Evolutionary conservation across 2,888 invertebrate genomes (phyloP).

Genomic region (Altica lythri): DNA sequence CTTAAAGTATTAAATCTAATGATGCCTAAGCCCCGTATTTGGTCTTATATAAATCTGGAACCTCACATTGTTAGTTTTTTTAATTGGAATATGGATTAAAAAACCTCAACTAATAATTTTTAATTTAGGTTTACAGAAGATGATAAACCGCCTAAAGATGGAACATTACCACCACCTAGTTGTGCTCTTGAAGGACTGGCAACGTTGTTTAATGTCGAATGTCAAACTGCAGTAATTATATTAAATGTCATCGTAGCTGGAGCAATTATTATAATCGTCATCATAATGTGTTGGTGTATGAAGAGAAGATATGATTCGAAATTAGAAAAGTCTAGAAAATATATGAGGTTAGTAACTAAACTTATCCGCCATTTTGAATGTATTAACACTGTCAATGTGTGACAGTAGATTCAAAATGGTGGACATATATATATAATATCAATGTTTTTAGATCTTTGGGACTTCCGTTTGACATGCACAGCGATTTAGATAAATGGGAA

Average conservation of each 20-base stretch:
- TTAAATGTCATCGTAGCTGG: conserved; percentile 66
- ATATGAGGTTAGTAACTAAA: conserved; percentile 64
- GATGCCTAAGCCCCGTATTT: no score
- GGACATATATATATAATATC: background rate
- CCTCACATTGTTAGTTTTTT: no score
- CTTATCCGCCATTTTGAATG: background rate
- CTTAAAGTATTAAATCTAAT: no score
- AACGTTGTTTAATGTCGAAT: conserved; percentile 68
- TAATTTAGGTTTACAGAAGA: conserved; percentile 71
- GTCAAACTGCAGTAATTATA: conserved; percentile 73
- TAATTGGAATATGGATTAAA: no score
- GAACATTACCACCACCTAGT: conserved; percentile 61
- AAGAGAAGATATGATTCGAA: conserved; percentile 73
- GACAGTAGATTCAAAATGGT: background rate
- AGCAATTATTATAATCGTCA: conserved; percentile 61
- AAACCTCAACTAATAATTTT: no score
- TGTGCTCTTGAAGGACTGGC: conserved; percentile 75
- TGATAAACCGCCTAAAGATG: conserved; percentile 70
- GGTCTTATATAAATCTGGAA: no score
- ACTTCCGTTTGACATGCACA: conserved; percentile 60
- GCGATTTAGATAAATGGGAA: conserved; percentile 83
- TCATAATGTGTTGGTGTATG: conserved; percentile 60
- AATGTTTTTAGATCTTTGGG: conserved; percentile 59
- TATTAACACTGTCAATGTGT: background rate
- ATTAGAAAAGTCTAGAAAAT: conserved; percentile 67